Percentiles rank a stretch among this genome's conserved stretches.
Evolutionary conservation across 2,113 vertebrate genomes (phyloP).

Genomic region (Embiotoca jacksoni): DNA sequence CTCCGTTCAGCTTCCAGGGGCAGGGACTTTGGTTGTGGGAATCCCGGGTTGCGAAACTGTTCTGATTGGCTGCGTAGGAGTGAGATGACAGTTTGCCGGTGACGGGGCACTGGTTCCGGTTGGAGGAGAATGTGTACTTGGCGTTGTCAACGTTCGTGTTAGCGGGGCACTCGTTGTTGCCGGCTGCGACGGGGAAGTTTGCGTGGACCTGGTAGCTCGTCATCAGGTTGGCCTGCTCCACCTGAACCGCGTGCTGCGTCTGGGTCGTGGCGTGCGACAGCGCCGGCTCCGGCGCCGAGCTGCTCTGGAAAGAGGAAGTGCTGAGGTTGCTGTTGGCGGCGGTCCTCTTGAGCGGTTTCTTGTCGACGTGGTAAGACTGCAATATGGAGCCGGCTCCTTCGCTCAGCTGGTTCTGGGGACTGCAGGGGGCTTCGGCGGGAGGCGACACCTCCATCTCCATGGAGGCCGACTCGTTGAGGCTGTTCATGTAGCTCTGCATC

Average conservation of each 20-base stretch:
- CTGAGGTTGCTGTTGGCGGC: slow-evolving; percentile 46
- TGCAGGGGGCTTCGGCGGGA: slow-evolving; percentile 67
- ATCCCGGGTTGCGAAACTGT: slow-evolving; percentile 51
- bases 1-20: slow-evolving; percentile 82
- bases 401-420: slow-evolving; percentile 69
- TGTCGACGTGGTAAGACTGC: slow-evolving; percentile 74
- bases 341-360: slow-evolving; percentile 74
- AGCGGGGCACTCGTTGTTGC: slow-evolving; percentile 56
- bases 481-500: slow-evolving; percentile 88
- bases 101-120: slow-evolving; percentile 72
- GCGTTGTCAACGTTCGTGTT: slow-evolving; percentile 66
- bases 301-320: slow-evolving; percentile 55
- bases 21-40: slow-evolving; percentile 76
- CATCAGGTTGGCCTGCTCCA: slow-evolving; percentile 50
- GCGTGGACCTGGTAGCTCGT: slow-evolving; percentile 47
- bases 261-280: slow-evolving; percentile 20
- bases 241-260: slow-evolving; percentile 55
- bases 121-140: slow-evolving; percentile 72
- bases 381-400: slow-evolving; percentile 61
- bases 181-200: slow-evolving; percentile 59
- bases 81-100: slow-evolving; percentile 53
- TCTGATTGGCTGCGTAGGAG: slow-evolving; percentile 64
- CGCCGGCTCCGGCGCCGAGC: slow-evolving; percentile 39
- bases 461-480: slow-evolving; percentile 79
- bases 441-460: slow-evolving; percentile 79